These are phyloP conservation scores for Lanius ludovicianus DNA, from an alignment of 2,113 vertebrate genomes.

Conservation along the genomic window DNA sequence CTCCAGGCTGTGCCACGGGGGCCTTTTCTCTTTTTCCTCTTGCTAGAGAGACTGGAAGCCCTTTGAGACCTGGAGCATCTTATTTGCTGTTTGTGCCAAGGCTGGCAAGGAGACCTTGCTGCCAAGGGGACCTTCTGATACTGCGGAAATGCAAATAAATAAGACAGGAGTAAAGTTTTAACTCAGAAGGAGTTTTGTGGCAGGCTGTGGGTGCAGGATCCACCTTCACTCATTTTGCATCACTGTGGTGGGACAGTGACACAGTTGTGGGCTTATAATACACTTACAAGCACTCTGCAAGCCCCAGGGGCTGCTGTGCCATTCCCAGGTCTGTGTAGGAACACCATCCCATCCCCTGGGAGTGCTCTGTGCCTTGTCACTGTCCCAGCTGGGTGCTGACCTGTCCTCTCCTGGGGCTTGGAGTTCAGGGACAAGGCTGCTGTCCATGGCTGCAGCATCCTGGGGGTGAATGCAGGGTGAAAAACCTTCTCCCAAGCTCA, in stretches of 20 bases:
- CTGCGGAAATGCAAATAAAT: background rate
- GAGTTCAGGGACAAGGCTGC: fast-evolving
- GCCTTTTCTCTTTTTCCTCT: background rate
- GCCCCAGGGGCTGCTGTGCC: background rate
- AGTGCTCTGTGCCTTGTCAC: background rate
- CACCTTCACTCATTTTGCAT: background rate
- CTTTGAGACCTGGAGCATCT: background rate
- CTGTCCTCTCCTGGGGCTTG: background rate
- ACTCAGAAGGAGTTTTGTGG: background rate
- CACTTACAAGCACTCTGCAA: background rate
- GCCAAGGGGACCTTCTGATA: too few species aligned
- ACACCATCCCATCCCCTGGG: background rate
- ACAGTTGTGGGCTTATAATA: fast-evolving
- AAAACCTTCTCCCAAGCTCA: background rate
- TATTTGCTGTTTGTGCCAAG: background rate
- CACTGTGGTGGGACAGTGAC: fast-evolving
- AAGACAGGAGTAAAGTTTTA: background rate
- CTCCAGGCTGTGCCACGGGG: background rate
- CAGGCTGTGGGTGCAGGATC: background rate
- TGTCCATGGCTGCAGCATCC: background rate
- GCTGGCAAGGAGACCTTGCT: background rate
- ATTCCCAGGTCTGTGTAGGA: background rate
- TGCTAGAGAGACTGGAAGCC: background rate
- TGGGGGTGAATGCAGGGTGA: background rate
- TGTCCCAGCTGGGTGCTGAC: fast-evolving